Evolutionary conservation across 2,113 vertebrate species (phyloP).

Genomic region (Sapayoa aenigma): DNA sequence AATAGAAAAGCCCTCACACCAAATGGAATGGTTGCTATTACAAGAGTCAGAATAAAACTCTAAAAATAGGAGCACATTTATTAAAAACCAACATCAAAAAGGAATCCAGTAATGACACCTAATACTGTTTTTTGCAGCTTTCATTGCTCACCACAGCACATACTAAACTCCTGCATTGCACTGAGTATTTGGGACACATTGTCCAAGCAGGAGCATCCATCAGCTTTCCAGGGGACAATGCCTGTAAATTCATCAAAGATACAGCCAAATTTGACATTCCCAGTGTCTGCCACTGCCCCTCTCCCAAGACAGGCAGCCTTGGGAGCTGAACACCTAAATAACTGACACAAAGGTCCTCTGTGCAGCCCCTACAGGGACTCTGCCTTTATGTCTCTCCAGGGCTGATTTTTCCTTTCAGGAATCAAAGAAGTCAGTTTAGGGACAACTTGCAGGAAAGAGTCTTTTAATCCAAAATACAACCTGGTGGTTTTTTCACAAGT

Average conservation of each 20-base stretch:
- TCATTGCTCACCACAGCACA: not conserved
- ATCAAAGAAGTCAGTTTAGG: not conserved
- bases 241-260: not conserved
- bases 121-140: not conserved
- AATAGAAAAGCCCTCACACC: conserved; percentile 19
- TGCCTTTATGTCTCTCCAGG: not conserved
- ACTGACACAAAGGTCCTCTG: not conserved
- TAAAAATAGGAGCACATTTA: conserved; percentile 45
- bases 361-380: not conserved
- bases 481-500: not conserved
- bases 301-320: not conserved
- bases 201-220: not conserved
- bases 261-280: not conserved
- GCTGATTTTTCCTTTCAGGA: not conserved
- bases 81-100: conserved; percentile 48
- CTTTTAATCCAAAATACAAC: not conserved
- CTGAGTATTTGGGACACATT: not conserved
- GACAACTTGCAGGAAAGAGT: not conserved
- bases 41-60: conserved; percentile 41
- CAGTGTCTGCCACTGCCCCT: not conserved
- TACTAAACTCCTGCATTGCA: not conserved
- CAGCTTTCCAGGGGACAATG: not conserved
- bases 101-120: not conserved
- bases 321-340: not conserved
- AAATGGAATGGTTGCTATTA: conserved; percentile 37